Evolutionary conservation across 2,888 invertebrate genomes (phyloP), one percentile per base, ranked within the genome.

Genomic region (Erebia epiphron): DNA sequence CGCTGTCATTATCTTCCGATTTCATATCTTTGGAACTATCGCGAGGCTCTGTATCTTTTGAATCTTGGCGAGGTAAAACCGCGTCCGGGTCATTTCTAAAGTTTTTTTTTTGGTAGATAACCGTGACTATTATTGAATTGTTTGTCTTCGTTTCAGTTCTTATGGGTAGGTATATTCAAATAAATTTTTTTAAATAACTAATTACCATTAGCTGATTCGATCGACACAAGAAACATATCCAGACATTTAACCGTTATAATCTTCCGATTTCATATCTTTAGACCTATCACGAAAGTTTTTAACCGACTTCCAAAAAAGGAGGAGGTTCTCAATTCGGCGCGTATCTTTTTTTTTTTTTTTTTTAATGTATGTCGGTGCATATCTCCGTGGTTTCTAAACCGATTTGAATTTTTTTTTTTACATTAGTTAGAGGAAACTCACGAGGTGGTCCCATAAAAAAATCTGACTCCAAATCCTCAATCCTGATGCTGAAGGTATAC

Each of bases 191-290:
- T 50, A 4, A 8, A n/a, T 7, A n/a, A 54, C 18, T 18, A 18
- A 52, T 52, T 10, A 54, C 83, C 83, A 86, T 85, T 88, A 87
- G 81, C 72, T 77, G 73, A 79, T 78, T 77, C 79, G 35, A 77
- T 77, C 79, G 79, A 79, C 77, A 79, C 82, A 80, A 82, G 83
- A 84, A 83, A 18, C 78, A 65, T 66, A 62, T 41, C 68, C 68
- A 73, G 64, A 73, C 70, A 64, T 70, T 49, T 69, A 49, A 52
- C 49, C 49, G 60, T 50, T 57, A 54, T 70, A 69, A 74, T 74
- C 69, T 67, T 49, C 58, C 18, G 50, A 18, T 49, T 43, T 63
- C 9, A 54, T 61, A 61, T 61, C 68, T 60, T 49, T 35, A 61
- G 61, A 18, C 21, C 16, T 43, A 61, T 68, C 52, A 43, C 43